Conservation (phyloP, 2,888 invertebrate genomes). For the Pterostichus niger region DNA sequence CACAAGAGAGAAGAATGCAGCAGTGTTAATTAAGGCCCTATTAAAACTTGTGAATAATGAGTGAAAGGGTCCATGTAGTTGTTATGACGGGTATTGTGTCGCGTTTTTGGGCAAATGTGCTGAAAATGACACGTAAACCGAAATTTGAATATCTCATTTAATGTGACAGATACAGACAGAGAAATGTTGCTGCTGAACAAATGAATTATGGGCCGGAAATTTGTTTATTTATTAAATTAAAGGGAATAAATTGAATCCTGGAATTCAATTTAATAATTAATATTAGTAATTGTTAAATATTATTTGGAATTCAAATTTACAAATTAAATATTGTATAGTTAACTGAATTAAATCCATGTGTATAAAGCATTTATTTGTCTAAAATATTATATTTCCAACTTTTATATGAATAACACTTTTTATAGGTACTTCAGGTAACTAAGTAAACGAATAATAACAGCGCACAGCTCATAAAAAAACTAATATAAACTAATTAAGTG, state of each 20-base stretch:
- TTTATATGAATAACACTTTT: too few species aligned
- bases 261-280: too few species aligned
- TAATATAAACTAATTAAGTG: too few species aligned
- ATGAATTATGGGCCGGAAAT: not conserved
- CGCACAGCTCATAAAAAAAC: too few species aligned
- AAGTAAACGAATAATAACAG: too few species aligned
- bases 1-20: conserved; percentile 17
- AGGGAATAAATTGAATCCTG: not conserved
- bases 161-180: conserved; percentile 6
- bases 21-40: conserved; percentile 19
- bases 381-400: too few species aligned
- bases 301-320: too few species aligned
- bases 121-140: not conserved
- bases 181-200: not conserved
- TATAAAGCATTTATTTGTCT: too few species aligned
- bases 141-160: conserved; percentile 3
- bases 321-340: too few species aligned
- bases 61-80: not conserved
- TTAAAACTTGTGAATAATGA: conserved; percentile 25
- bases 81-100: conserved; percentile 6
- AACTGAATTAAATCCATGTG: too few species aligned
- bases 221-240: not conserved
- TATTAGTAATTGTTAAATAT: too few species aligned
- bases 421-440: too few species aligned
- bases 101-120: not conserved